These are phyloP conservation scores for Peromyscus leucopus DNA, from an alignment of 2,113 vertebrate genomes.

Conservation along the genomic window DNA sequence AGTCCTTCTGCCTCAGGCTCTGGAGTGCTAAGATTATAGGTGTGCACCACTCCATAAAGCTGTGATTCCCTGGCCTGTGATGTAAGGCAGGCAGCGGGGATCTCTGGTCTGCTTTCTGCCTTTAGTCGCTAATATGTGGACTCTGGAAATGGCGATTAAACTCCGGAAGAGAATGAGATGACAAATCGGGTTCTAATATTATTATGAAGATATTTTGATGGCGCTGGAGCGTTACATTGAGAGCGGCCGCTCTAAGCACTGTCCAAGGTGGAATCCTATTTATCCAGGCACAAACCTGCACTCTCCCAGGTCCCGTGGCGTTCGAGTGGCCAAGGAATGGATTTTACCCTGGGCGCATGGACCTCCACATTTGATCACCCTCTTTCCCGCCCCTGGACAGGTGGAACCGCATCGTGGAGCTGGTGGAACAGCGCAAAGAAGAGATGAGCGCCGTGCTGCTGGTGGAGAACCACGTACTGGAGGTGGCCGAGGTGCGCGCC, in stretches of 20 bases:
- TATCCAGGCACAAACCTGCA: not conserved
- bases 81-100: not conserved
- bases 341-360: not conserved
- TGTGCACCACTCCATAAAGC: not conserved
- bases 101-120: not conserved
- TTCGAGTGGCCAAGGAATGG: not conserved
- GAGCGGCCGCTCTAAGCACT: not conserved
- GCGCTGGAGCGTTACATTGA: not conserved
- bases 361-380: not conserved
- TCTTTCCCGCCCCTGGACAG: slow-evolving; percentile 82
- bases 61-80: not conserved
- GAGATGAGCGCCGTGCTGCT: slow-evolving; percentile 91
- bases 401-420: slow-evolving; percentile 97
- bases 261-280: not conserved
- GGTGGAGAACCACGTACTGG: slow-evolving; percentile 97
- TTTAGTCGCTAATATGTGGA: not conserved
- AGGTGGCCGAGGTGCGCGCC: slow-evolving; percentile 93
- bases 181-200: not conserved
- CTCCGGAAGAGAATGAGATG: not conserved
- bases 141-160: not conserved
- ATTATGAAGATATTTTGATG: not conserved
- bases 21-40: not conserved
- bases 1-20: not conserved
- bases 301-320: not conserved
- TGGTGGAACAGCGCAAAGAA: slow-evolving; percentile 94